Percentiles rank a stretch among this genome's conserved stretches.
phyloP scores from a whole-genome alignment of 2,797 vertebrate species.

The Delichon dasypus region DNA sequence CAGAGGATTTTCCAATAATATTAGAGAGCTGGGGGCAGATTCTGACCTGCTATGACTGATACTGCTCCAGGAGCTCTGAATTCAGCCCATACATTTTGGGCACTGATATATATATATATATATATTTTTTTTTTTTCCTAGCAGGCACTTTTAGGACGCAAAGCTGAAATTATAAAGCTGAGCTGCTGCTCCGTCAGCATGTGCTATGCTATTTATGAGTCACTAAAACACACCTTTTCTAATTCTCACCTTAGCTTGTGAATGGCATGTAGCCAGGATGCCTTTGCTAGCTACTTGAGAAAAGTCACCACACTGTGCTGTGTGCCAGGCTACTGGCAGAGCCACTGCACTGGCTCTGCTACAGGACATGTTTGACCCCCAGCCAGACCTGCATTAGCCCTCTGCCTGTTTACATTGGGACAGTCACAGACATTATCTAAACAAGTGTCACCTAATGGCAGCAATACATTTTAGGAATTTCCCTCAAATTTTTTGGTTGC shows the following conservation, averaged over 20 bases:
- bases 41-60: not conserved
- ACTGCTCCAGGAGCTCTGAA: not conserved
- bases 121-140: not conserved
- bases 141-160: not conserved
- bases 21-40: not conserved
- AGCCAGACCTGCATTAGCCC: not conserved
- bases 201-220: constrained; percentile 15
- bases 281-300: not conserved
- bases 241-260: constrained; percentile 12
- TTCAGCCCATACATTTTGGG: not conserved
- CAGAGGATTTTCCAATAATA: not conserved
- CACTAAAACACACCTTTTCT: constrained; percentile 39
- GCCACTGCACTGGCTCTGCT: not conserved
- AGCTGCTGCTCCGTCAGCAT: not conserved
- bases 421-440: not conserved
- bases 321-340: not conserved
- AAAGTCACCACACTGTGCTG: not conserved
- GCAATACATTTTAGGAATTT: not conserved
- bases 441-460: not conserved
- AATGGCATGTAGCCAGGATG: not conserved
- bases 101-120: not conserved
- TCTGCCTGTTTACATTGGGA: not conserved
- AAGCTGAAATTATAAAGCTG: not conserved
- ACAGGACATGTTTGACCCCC: not conserved
- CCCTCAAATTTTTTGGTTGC: not conserved